Base-by-base conservation (phyloP, 2,113 vertebrate species). In the Pangasianodon hypophthalmus region DNA sequence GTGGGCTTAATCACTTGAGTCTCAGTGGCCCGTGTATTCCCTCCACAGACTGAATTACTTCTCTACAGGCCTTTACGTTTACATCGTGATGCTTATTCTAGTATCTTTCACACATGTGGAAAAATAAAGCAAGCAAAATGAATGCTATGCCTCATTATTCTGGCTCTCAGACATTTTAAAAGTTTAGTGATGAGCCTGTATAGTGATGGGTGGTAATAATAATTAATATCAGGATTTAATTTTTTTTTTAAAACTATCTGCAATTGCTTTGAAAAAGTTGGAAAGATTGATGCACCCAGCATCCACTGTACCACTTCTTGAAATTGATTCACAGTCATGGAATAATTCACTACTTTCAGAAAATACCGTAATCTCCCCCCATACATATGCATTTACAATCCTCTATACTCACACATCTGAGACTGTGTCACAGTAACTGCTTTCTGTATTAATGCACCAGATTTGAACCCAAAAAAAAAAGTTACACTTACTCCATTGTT, bases 91-190 rank as follows among this genome's bases (percentile, higher is more conserved):
- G 3, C 5, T 50, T 16, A 18, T 50, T 58, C 50, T 77, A 50
- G 10, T 50, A 10, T 69, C 41, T 60, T 84, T 60, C 81, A 37
- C 37, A 84, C 48, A 44, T 44, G 50, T 67, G 84, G 24, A 69
- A 60, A 88, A 89, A 91, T 91, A 90, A 91, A 91, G 86, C 75
- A 84, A 77, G 46, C 37, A 84, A 62, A 84, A 69, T 86, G 5
- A 75, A 88, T 75, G 62, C 41, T 32, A 24, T 26, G 46, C 56
- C 11, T 79, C 6, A 0, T 41, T 13, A 2, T 62, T 37, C 24
- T 44, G 60, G 37, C 44, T 82, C 6, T n/a, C 6, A n/a, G 18
- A 37, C 29, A 37, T 60, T 84, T 84, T 2, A 54, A 10, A 82
- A 50, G 11, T 26, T 29, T 48, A 56, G 0, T 56, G 14, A 18